Evolutionary conservation across 1,140 invertebrate species (phyloP).

Genomic region (Dysdera silvatica): DNA sequence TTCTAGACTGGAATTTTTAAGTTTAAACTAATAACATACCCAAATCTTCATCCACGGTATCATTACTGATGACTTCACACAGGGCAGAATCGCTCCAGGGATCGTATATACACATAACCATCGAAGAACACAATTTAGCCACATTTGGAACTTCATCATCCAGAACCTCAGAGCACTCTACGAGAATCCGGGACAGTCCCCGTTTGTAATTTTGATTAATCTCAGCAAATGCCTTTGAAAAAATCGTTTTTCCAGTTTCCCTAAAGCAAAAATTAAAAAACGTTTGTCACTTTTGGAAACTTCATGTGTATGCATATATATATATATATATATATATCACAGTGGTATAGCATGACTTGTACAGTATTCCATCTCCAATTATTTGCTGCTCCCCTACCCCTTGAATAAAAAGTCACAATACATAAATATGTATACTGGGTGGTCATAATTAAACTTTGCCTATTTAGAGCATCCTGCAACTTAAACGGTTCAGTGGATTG

Average conservation of each 20-base stretch:
- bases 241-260: constrained; percentile 24
- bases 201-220: constrained; percentile 12
- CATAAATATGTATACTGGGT: not conserved
- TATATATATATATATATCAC: not conserved
- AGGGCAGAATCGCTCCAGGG: constrained; percentile 22
- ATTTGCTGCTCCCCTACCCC: too few species aligned
- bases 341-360: too few species aligned
- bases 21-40: constrained; percentile 5
- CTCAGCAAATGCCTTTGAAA: constrained; percentile 8
- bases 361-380: too few species aligned
- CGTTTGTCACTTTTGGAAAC: not conserved
- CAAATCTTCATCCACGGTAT: constrained; percentile 1
- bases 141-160: constrained; percentile 4
- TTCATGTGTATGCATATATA: not conserved
- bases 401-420: not conserved
- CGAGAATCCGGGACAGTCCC: constrained; percentile 9
- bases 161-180: constrained; percentile 17
- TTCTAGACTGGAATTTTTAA: not conserved
- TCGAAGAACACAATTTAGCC: constrained; percentile 18
- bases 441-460: not conserved
- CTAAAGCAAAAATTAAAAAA: constrained; percentile 5
- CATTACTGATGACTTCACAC: not conserved
- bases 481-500: too few species aligned
- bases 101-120: constrained; percentile 24
- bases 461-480: not conserved